Evolutionary conservation across 2,113 vertebrate genomes (phyloP), one percentile per base, ranked within the genome.

Genomic region (Cichladusa arquata): DNA sequence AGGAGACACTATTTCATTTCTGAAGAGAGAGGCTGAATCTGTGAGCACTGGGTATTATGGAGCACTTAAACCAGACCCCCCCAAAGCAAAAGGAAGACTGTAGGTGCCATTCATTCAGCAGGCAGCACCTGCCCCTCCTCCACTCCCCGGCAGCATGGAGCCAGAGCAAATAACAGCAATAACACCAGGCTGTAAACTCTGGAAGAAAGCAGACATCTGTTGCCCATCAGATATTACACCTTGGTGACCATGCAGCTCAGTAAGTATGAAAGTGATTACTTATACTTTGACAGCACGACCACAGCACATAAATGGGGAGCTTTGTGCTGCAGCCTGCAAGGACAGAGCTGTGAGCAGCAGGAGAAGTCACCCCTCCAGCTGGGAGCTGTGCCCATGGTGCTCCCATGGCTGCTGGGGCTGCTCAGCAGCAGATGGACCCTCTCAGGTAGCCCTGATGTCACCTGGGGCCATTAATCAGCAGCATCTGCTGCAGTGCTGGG

Each of bases 201-300:
- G 76, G 44, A 50, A 96, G 83, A 69, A 81, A 79, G 77, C 66
- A 84, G 90, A 87, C 95, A 95, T 95, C 93, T 96, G 95, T 58
- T 93, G 87, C 73, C 93, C 92, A 86, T 97, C 96, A 96, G 96
- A 90, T 95, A 95, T 90, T 93, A 66, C 93, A 95, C 96, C 94
- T 94, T 86, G 67, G 92, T 96, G 97, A 97, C 92, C 93, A 66
- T 8, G 56, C 86, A 92, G 94, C 82, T 92, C 94, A 64, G 88
- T 34, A 64, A 96, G 86, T 93, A 95, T 96, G 96, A 94, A 96
- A 94, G 94, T 51, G 81, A 96, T 96, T 91, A 74, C 90, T 96
- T 91, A 79, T 9, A 62, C 80, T 57, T 61, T 94, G 96, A 97
- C 96, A 95, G 94, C 87, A 18, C 0, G 60, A 56, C 90, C 40